These are phyloP conservation scores for Acyrthosiphon pisum DNA, from an alignment of 1,140 invertebrate genomes.

Conservation along the genomic window DNA sequence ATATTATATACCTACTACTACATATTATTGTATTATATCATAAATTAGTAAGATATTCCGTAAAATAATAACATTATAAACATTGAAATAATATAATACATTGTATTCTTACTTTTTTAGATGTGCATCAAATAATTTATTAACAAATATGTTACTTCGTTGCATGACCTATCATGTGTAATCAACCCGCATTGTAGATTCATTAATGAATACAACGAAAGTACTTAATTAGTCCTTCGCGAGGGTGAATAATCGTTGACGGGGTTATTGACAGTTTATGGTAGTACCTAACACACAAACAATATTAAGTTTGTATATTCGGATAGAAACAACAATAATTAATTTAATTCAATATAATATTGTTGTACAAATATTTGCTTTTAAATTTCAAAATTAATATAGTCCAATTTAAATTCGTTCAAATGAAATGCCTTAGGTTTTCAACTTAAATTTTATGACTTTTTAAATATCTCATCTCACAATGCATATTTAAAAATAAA, in stretches of 20 bases:
- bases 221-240: neutral
- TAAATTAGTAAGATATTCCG: neutral
- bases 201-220: neutral
- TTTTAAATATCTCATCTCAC: neutral
- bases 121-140: neutral
- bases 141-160: neutral
- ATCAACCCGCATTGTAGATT: neutral
- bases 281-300: neutral
- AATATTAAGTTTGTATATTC: neutral
- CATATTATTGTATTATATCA: too few species aligned
- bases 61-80: neutral
- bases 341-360: conserved; percentile 4
- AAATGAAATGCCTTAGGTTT: neutral
- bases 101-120: neutral
- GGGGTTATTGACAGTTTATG: neutral
- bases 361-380: neutral
- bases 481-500: neutral
- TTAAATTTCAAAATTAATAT: neutral
- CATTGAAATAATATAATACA: neutral
- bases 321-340: neutral
- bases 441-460: neutral
- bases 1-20: too few species aligned
- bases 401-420: neutral
- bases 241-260: neutral
- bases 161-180: neutral